Base-by-base conservation (phyloP, 2,888 invertebrate species). In the Tetanocera ferruginea region DNA sequence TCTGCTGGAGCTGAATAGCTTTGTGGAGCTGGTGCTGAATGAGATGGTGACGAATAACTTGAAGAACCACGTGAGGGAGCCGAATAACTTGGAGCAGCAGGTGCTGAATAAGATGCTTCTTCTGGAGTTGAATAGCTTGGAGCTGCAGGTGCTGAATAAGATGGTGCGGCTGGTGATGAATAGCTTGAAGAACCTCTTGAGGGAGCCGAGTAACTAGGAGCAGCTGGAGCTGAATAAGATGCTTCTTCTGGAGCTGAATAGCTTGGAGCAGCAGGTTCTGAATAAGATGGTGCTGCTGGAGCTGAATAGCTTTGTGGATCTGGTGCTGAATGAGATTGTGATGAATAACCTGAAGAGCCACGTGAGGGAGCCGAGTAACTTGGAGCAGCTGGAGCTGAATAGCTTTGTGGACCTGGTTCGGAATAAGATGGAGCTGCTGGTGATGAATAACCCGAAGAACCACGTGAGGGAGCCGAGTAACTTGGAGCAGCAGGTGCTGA, bases 401-500 rank as follows among this genome's bases (percentile, higher is more conserved):
- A 23, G 11, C 8, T 28, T 60, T 5, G 25, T 17, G 66, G 17
- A 31, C 71, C 66, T 25, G 66, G 31, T 17, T 17, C 34, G 14
- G 66, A 66, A 34, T 66, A 37, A 34, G 5, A 17, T 19, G 19
- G 43, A 23, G 60, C 49, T 51, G 75, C 62, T 23, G 64, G n/a
- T n/a, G n/a, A n/a, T n/a, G n/a, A n/a, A n/a, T n/a, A n/a, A 43
- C 11, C 43, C 11, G 43, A 43, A 1, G 23, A 31, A 3, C 34
- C 34, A 66, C 31, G 37, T 66, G n/a, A 3, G 28, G 66, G 0
- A 43, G 19, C 66, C 19, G n/a, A 43, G 5, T 11, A 62, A 72
- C 76, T 49, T 19, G 34, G 64, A 31, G 73, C 72, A 55, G 72
- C 23, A n/a, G n/a, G n/a, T 31, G 55, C 67, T n/a, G 77, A 76